Evolutionary conservation across 2,888 invertebrate genomes (phyloP).

Genomic region (Scaptomyza parva): DNA sequence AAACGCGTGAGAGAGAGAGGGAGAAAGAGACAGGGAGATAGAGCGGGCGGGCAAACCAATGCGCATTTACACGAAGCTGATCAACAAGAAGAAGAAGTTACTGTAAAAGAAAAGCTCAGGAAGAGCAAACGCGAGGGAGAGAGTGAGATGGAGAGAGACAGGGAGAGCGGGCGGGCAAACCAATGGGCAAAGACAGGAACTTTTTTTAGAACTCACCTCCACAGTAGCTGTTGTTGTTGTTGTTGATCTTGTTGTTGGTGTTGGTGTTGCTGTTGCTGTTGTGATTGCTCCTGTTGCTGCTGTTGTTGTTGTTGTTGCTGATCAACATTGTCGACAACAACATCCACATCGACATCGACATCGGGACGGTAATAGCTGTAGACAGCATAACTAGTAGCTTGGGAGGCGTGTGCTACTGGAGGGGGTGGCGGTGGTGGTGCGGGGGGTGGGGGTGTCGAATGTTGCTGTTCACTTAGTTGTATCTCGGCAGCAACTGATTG

Average conservation of each 20-base stretch:
- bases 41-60: no score
- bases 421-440: slow-evolving; percentile 32
- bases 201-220: slow-evolving; percentile 69
- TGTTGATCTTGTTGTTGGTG: slow-evolving; percentile 37
- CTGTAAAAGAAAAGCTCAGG: not conserved
- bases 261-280: slow-evolving; percentile 24
- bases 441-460: slow-evolving; percentile 35
- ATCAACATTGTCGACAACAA: slow-evolving; percentile 12
- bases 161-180: slow-evolving; percentile 8
- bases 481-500: slow-evolving; percentile 75
- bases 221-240: slow-evolving; percentile 51
- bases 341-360: slow-evolving; percentile 83
- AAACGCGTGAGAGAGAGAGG: not conserved
- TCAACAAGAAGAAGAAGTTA: not conserved
- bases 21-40: no score
- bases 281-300: slow-evolving; percentile 58
- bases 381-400: slow-evolving; percentile 82
- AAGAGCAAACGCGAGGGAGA: not conserved
- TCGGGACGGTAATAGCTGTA: slow-evolving; percentile 91
- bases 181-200: slow-evolving; percentile 9
- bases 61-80: slow-evolving; percentile 46
- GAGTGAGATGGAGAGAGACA: slow-evolving; percentile 6
- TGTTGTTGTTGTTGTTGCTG: slow-evolving; percentile 29
- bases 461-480: slow-evolving; percentile 76
- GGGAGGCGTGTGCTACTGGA: slow-evolving; percentile 18